Conservation (phyloP, 2,888 invertebrate genomes). For the Romanomermis culicivorax region DNA sequence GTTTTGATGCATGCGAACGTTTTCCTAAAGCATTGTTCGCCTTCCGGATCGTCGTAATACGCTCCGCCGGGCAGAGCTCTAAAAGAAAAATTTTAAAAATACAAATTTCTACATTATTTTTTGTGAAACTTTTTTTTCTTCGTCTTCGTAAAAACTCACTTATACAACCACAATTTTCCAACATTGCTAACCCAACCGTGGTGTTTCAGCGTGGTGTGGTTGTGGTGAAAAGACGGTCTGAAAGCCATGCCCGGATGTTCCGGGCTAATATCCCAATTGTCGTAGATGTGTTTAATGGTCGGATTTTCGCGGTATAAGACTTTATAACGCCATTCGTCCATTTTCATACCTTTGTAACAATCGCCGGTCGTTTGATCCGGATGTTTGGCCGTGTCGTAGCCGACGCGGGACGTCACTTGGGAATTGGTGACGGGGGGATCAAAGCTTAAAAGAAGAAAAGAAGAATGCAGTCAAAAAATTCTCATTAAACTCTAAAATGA, state of each 20-base stretch:
- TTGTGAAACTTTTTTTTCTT: too few species aligned
- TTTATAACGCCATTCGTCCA: neutral
- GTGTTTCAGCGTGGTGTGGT: neutral
- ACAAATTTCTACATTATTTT: too few species aligned
- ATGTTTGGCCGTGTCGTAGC: neutral
- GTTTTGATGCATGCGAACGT: neutral
- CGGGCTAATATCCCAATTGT: neutral
- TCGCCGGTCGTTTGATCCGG: neutral
- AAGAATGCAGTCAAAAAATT: too few species aligned
- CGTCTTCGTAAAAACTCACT: too few species aligned
- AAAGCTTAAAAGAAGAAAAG: neutral
- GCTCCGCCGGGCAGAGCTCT: neutral
- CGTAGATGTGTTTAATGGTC: conserved; percentile 3
- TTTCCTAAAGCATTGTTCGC: neutral
- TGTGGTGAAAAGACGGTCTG: neutral
- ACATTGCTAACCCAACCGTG: neutral
- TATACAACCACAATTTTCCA: too few species aligned
- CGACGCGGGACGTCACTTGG: neutral
- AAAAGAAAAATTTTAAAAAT: neutral
- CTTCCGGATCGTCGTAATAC: neutral
- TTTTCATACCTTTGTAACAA: neutral
- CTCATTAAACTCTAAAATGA: too few species aligned
- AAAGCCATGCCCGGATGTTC: conserved; percentile 6
- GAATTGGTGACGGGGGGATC: neutral
- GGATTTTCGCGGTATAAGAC: neutral